Conservation (phyloP, 2,113 vertebrate species). For the Catharus minimus region DNA sequence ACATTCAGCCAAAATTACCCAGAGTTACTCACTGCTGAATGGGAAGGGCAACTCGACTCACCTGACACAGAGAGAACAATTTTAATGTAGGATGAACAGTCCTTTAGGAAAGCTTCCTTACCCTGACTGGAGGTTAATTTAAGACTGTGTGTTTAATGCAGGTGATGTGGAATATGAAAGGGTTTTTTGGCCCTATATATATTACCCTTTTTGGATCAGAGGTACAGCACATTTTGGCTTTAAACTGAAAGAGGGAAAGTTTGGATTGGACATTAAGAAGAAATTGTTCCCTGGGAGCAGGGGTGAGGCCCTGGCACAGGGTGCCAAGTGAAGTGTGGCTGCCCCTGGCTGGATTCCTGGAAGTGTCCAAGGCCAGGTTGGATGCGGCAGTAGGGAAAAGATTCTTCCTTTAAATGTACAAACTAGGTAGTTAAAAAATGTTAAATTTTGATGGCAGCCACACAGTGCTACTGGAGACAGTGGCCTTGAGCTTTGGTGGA, state of each 20-base stretch:
- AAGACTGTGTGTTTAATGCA: background rate
- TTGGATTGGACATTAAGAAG: background rate
- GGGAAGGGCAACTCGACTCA: background rate
- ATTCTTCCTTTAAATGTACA: background rate
- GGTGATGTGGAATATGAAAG: background rate
- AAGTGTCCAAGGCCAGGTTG: background rate
- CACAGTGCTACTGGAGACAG: background rate
- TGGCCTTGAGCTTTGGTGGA: background rate
- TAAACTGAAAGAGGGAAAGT: background rate
- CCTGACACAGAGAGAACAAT: background rate
- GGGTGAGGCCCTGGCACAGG: background rate
- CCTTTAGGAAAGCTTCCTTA: background rate
- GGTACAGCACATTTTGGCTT: background rate
- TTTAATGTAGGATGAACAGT: background rate
- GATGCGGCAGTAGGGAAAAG: background rate
- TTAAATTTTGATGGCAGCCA: background rate
- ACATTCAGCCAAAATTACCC: background rate
- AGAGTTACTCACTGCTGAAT: background rate
- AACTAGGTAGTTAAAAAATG: background rate
- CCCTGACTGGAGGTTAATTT: background rate
- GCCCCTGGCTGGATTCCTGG: background rate
- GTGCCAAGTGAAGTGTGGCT: background rate
- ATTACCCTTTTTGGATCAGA: background rate
- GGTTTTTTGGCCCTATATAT: background rate
- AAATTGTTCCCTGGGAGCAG: background rate